Evolutionary conservation across 2,888 invertebrate genomes (phyloP).

Genomic region (Peribatodes rhomboidaria): DNA sequence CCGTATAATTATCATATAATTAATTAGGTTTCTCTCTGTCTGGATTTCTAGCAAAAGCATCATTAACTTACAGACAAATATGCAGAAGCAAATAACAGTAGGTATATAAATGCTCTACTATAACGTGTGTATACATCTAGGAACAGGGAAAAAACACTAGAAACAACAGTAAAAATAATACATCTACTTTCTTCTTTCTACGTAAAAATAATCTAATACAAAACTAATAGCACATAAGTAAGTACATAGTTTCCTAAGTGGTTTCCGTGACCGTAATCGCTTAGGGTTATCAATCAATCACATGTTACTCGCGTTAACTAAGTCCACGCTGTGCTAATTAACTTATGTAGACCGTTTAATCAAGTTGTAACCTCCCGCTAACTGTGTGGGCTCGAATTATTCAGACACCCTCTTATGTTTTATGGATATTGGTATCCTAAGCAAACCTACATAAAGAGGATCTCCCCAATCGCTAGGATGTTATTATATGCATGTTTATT

Average conservation of each 20-base stretch:
- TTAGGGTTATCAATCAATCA: slow-evolving; percentile 18
- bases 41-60: too few relatives aligned
- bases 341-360: slow-evolving; percentile 14
- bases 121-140: too few relatives aligned
- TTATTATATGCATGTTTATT: neutral
- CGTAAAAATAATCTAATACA: neutral
- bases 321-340: slow-evolving; percentile 11
- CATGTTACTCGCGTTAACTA: slow-evolving; percentile 12
- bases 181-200: neutral
- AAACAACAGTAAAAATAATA: too few relatives aligned
- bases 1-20: too few relatives aligned
- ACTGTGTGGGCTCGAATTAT: slow-evolving; percentile 1
- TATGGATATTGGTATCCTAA: slow-evolving; percentile 8
- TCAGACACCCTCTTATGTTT: slow-evolving; percentile 8
- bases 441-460: neutral
- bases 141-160: too few relatives aligned
- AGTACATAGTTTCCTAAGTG: neutral
- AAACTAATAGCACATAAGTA: neutral
- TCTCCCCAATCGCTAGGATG: too few relatives aligned
- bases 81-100: too few relatives aligned
- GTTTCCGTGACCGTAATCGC: slow-evolving; percentile 3
- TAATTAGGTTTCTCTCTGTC: too few relatives aligned
- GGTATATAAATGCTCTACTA: too few relatives aligned
- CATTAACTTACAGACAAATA: too few relatives aligned
- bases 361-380: slow-evolving; percentile 9